Conservation (phyloP, 1,140 invertebrate genomes). For the Trachymyrmex septentrionalis region DNA sequence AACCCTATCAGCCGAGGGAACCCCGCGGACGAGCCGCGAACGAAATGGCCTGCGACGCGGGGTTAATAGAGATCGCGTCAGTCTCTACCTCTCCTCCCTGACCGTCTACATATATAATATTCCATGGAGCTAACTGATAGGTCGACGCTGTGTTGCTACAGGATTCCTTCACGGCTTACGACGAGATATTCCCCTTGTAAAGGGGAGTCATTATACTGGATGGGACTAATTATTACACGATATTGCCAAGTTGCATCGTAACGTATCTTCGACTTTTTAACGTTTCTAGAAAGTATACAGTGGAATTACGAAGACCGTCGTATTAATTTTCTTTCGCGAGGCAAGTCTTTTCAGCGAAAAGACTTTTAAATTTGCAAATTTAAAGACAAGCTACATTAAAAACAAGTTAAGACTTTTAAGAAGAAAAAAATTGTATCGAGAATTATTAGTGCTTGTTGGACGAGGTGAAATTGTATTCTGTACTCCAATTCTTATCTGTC, state of each 20-base stretch:
- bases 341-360: too few species aligned
- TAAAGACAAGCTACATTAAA: too few species aligned
- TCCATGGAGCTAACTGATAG: conserved; percentile 46
- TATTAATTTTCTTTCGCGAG: neutral
- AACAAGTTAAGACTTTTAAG: neutral
- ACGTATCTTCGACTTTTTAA: neutral
- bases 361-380: too few species aligned
- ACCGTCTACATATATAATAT: conserved; percentile 72
- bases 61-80: conserved; percentile 84
- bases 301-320: neutral
- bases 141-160: conserved; percentile 36
- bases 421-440: neutral
- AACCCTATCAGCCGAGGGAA: conserved; percentile 73
- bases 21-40: conserved; percentile 52
- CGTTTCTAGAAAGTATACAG: neutral
- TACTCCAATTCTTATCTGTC: conserved; percentile 28
- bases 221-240: conserved; percentile 32
- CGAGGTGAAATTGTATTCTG: conserved; percentile 25
- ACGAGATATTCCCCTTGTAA: neutral
- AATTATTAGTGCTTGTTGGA: conserved; percentile 17
- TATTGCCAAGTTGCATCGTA: neutral
- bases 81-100: conserved; percentile 69
- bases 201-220: neutral
- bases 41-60: conserved; percentile 69
- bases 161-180: conserved; percentile 20